Base-by-base conservation (phyloP, 2,888 invertebrate species). In the Eupithecia subumbrata region DNA sequence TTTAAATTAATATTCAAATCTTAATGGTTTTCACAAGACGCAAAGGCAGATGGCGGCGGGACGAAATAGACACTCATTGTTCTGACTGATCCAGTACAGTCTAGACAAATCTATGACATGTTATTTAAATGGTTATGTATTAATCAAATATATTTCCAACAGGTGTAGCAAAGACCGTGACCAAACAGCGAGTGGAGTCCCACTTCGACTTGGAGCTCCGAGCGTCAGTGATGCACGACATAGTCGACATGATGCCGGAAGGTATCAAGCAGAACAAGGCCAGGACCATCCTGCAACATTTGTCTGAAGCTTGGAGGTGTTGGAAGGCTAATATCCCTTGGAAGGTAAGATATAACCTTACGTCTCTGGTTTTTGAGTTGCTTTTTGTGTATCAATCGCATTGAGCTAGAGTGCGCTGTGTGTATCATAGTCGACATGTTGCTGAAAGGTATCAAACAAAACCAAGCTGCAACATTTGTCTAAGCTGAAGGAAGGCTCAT, bases 171-270 rank as follows among this genome's bases (percentile, higher is more conserved):
- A 99, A 99, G 93, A 99, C 99, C 0, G 99, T 99, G 9, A 99
- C 99, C 1, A 99, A 99, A 89, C 99, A 99, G 93, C 96, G 99
- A 84, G 99, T 99, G 0, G 99, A 99, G 89, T 99, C 99, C 67
- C 99, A 99, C 95, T 99, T 99, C 93, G 99, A 99, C 96, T 95
- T 99, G 82, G 99, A 99, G 91, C 95, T 99, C 87, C 96, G 99
- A 82, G 99, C 99, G 22, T 99, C 99, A 0, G 99, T 98, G 2
- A 97, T 98, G 98, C 97, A 97, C 94, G 99, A 99, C 88, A 99
- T 99, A 82, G 97, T 99, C n/a, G 99, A 99, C 88, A 99, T 99
- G 99, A 99, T 99, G 99, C 99, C 99, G 0, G 99, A 99, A 92
- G 99, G 99, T 81, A 99, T 99, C 89, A 99, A 99, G 89, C 99